Percentiles rank a stretch among this genome's conserved stretches.
Conservation (phyloP, 2,797 vertebrate genomes). For the Lindbergichthys nudifrons region DNA sequence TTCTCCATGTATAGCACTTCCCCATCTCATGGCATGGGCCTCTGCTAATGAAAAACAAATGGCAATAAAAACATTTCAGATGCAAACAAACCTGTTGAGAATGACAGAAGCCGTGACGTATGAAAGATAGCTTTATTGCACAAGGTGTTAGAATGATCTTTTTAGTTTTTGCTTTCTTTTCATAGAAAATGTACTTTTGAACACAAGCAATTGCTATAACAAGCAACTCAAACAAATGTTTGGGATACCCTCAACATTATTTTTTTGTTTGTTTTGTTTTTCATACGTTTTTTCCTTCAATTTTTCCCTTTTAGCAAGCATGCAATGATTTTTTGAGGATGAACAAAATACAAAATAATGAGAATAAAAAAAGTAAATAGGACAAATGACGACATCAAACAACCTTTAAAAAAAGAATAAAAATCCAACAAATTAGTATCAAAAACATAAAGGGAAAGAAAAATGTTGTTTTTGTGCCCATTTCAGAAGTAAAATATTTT, state of each 20-base stretch:
- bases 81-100: constrained; percentile 58
- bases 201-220: constrained; percentile 99
- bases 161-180: constrained; percentile 92
- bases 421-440: constrained; percentile 85
- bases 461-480: constrained; percentile 73
- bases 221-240: constrained; percentile 93
- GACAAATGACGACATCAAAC: constrained; percentile 85
- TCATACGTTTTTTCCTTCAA: constrained; percentile 81
- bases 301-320: constrained; percentile 92
- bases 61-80: background rate
- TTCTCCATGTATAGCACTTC: background rate
- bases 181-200: constrained; percentile 96
- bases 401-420: constrained; percentile 80
- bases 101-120: constrained; percentile 77
- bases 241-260: constrained; percentile 85
- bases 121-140: constrained; percentile 99
- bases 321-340: constrained; percentile 91
- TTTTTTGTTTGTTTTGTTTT: constrained; percentile 82
- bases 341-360: constrained; percentile 88
- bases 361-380: constrained; percentile 86
- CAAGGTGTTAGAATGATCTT: constrained; percentile 95
- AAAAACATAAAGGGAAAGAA: constrained; percentile 82
- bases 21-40: background rate
- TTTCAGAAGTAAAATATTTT: constrained; percentile 81
- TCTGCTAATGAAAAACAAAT: too few species aligned